Evolutionary conservation across 2,113 vertebrate genomes (phyloP).

Genomic region (Sprattus sprattus): DNA sequence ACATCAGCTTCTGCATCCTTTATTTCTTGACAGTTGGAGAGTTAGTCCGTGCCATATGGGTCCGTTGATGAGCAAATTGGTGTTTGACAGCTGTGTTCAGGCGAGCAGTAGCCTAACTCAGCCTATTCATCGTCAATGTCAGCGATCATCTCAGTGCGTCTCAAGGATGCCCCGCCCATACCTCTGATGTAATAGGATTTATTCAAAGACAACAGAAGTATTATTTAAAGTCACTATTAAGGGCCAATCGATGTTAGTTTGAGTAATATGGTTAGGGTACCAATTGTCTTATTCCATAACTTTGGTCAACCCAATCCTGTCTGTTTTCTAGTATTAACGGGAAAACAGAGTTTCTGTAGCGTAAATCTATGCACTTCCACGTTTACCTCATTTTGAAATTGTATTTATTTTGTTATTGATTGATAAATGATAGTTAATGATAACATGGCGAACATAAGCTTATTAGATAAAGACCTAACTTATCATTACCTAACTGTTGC

Average conservation of each 20-base stretch:
- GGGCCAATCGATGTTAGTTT: not conserved
- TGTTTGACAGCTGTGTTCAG: not conserved
- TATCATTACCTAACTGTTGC: conserved; percentile 2
- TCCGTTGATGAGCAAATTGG: not conserved
- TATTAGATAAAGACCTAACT: not conserved
- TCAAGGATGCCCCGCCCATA: conserved; percentile 1
- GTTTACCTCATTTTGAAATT: not conserved
- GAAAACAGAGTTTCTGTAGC: not conserved
- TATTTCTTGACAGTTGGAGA: not conserved
- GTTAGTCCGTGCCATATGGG: not conserved
- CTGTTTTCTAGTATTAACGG: not conserved
- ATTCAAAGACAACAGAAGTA: not conserved
- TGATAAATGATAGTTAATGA: not conserved
- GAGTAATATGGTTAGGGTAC: not conserved
- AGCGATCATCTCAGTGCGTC: conserved; percentile 3
- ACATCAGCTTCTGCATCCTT: not conserved
- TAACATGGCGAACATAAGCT: too few species aligned
- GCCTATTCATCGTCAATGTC: not conserved
- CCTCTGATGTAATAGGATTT: not conserved
- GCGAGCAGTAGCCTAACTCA: not conserved
- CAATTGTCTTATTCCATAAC: not conserved
- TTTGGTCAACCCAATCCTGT: not conserved
- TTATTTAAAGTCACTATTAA: not conserved
- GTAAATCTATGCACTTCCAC: not conserved
- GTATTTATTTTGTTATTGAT: not conserved